Conservation (phyloP, 2,113 vertebrate genomes). For the Periophthalmus modestus region DNA sequence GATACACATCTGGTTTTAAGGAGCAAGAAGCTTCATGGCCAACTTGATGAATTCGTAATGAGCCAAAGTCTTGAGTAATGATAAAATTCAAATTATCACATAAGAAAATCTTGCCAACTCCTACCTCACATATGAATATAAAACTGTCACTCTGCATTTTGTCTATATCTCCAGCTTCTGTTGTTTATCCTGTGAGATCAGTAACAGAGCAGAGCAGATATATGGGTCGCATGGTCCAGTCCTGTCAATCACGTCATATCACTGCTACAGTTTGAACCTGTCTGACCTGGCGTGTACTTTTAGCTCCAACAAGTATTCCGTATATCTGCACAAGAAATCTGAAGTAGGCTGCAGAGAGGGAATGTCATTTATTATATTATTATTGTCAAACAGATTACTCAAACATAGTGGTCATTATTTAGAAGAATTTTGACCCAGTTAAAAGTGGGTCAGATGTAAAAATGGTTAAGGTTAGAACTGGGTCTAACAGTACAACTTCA, state of each 20-base stretch:
- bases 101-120: neutral
- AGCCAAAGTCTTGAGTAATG: too few species aligned
- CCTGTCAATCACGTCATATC: neutral
- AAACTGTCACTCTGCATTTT: constrained; percentile 29
- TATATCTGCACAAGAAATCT: neutral
- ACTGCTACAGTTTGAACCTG: neutral
- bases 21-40: too few species aligned
- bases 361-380: too few species aligned
- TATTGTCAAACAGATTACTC: too few species aligned
- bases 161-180: constrained; percentile 9
- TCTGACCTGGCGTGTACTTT: neutral
- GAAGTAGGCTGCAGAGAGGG: too few species aligned
- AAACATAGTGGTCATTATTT: too few species aligned
- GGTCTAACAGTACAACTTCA: neutral
- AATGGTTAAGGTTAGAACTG: neutral
- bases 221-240: neutral
- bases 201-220: neutral
- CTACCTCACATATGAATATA: neutral
- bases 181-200: constrained; percentile 24
- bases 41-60: too few species aligned
- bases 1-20: too few species aligned
- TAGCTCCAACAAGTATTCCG: neutral
- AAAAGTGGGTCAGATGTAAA: too few species aligned
- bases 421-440: too few species aligned
- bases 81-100: too few species aligned